phyloP scores from a whole-genome alignment of 2,888 invertebrate species.

The Saturnia pavonia region DNA sequence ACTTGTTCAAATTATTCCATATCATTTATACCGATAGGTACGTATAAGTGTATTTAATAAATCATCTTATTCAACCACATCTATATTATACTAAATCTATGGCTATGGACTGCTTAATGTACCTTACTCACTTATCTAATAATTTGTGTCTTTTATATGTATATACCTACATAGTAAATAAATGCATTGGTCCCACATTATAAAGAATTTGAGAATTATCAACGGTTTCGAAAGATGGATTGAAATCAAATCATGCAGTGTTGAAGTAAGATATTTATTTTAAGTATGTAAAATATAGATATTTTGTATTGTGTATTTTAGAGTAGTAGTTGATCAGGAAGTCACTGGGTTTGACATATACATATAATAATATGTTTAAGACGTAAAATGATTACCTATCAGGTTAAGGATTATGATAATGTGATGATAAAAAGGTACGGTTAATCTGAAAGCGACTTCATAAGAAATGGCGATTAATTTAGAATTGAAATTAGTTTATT shows the following conservation, averaged over 20 bases:
- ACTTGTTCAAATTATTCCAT: too few species aligned
- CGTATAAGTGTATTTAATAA: too few species aligned
- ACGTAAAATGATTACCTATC: slow-evolving; percentile 20
- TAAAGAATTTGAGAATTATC: not conserved
- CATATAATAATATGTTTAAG: not conserved
- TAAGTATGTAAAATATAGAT: too few species aligned
- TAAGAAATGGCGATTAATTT: not conserved
- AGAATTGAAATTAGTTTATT: not conserved
- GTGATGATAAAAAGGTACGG: slow-evolving; percentile 12
- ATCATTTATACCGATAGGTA: too few species aligned
- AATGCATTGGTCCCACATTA: not conserved
- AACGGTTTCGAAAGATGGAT: not conserved
- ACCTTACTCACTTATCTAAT: too few species aligned
- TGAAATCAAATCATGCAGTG: not conserved
- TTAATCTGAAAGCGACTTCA: slow-evolving; percentile 1
- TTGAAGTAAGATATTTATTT: not conserved
- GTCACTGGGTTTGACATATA: not conserved
- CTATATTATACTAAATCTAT: too few species aligned
- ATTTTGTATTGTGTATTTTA: not conserved
- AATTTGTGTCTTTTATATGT: too few species aligned
- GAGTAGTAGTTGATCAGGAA: not conserved
- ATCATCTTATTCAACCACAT: too few species aligned
- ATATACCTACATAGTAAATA: too few species aligned
- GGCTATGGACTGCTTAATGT: too few species aligned
- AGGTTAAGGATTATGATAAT: slow-evolving; percentile 18